A percentile compares a stretch with the other conserved stretches of the same genome.
phyloP scores from a whole-genome alignment of 1,140 invertebrate genomes.

The Bathynomus jamesi region DNA sequence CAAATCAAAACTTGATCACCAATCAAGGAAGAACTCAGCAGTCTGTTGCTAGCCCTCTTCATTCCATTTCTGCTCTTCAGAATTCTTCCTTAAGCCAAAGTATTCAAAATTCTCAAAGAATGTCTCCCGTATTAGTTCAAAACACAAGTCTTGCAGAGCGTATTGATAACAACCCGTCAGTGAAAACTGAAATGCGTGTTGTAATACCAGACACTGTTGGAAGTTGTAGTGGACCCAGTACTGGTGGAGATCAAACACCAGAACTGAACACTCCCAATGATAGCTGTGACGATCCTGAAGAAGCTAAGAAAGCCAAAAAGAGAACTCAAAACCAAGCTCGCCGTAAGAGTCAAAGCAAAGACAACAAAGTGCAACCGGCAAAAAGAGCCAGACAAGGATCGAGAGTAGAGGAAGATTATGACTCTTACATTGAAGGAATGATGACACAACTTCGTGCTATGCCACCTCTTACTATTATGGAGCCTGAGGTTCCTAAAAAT shows the following conservation, averaged over 20 bases:
- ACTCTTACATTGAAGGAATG: conserved; percentile 77
- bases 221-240: conserved; percentile 17
- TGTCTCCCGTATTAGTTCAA: neutral
- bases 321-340: conserved; percentile 28
- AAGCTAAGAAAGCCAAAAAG: conserved; percentile 32
- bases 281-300: conserved; percentile 24
- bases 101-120: neutral
- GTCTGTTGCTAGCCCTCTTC: neutral
- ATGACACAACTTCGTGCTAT: conserved; percentile 74
- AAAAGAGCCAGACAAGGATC: conserved; percentile 70
- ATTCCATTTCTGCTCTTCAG: neutral
- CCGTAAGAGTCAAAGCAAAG: conserved; percentile 50
- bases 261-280: conserved; percentile 41
- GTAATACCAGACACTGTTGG: conserved; percentile 31
- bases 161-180: conserved; percentile 20
- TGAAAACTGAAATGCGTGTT: conserved; percentile 29
- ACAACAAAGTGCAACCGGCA: conserved; percentile 49
- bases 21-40: neutral
- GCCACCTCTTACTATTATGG: conserved; percentile 74
- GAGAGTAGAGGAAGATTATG: conserved; percentile 82
- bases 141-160: conserved; percentile 20
- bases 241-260: conserved; percentile 50
- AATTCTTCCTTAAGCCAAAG: neutral
- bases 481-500: conserved; percentile 74
- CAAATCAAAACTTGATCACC: neutral